Evolutionary conservation across 2,888 invertebrate species (phyloP).

Genomic region (Apodemia duryi): DNA sequence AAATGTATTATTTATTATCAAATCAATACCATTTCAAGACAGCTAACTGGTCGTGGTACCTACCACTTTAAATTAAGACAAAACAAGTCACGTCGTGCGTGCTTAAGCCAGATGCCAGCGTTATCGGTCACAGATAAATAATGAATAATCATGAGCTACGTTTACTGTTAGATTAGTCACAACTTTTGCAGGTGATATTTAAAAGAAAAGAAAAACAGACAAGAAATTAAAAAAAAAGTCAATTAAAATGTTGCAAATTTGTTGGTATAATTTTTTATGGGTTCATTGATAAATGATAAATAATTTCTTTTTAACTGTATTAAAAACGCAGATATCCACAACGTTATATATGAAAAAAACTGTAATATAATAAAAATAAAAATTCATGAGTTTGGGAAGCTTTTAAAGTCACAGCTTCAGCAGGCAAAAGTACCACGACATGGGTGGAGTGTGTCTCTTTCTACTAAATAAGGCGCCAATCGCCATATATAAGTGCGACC

Average conservation of each 20-base stretch:
- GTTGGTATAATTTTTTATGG: not conserved
- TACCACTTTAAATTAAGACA: conserved; percentile 4
- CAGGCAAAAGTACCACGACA: too few relatives aligned
- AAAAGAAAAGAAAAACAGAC: not conserved
- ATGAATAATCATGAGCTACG: conserved; percentile 43
- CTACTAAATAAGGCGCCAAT: too few relatives aligned
- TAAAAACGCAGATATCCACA: too few relatives aligned
- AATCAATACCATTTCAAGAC: not conserved
- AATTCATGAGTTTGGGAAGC: too few relatives aligned
- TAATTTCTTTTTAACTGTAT: too few relatives aligned
- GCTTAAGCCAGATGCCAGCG: conserved; percentile 31
- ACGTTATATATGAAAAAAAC: too few relatives aligned
- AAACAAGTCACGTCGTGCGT: conserved; percentile 7
- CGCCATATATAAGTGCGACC: too few relatives aligned
- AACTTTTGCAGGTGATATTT: conserved; percentile 21
- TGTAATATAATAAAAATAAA: too few relatives aligned
- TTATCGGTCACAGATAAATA: conserved; percentile 42
- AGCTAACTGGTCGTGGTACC: not conserved
- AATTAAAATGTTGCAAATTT: not conserved
- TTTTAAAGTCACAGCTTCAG: too few relatives aligned
- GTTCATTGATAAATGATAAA: too few relatives aligned
- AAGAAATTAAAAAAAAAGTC: not conserved
- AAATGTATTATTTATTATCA: too few relatives aligned
- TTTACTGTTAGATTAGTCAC: conserved; percentile 42
- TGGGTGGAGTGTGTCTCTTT: too few relatives aligned